Base-by-base conservation (phyloP, 2,797 vertebrate genomes). In the Enoplosus armatus region DNA sequence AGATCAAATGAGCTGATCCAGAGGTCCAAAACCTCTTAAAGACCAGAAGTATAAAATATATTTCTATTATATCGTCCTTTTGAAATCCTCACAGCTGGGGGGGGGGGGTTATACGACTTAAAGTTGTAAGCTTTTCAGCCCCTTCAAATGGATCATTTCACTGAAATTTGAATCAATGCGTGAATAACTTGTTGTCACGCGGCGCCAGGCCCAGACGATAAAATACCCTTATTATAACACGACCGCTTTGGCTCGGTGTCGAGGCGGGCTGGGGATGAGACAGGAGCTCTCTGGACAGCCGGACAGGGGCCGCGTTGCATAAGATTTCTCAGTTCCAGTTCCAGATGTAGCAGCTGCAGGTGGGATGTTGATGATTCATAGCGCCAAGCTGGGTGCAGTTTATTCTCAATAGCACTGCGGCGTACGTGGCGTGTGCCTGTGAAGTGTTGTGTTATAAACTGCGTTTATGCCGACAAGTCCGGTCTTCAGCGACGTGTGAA, bases 351-450 rank as follows among this genome's bases (percentile, higher is more conserved):
- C 80, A 77, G 69, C 74, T 88, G 75, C 80, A 77, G 69, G 76
- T 88, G 80, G 80, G 84, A 59, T 69, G 77, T 48, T 72, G 75
- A 62, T 85, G 80, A 88, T 84, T 90, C 85, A 87, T 77, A 66
- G 55, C 51, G 71, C 47, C 48, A 56, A 68, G 59, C 70, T 87
- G 81, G 80, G 77, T 60, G 65, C 61, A 60, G 43, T 73, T 86
- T 63, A 59, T 82, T 61, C 45, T 79, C 71, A 75, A 26, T 18
- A 77, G 60, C 69, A 71, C 65, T 70, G n/a, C 26, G 31, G 65
- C 68, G 79, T 39, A 18, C 61, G 39, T 74, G 64, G 80, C 6
- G 8, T 83, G 79, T 85, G 79, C 76, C 84, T 87, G 79, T 84
- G 73, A 85, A 84, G 75, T 60, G 70, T 20, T 66, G 11, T 33